Evolutionary conservation across 2,113 vertebrate species (phyloP).

Genomic region (Excalfactoria chinensis): DNA sequence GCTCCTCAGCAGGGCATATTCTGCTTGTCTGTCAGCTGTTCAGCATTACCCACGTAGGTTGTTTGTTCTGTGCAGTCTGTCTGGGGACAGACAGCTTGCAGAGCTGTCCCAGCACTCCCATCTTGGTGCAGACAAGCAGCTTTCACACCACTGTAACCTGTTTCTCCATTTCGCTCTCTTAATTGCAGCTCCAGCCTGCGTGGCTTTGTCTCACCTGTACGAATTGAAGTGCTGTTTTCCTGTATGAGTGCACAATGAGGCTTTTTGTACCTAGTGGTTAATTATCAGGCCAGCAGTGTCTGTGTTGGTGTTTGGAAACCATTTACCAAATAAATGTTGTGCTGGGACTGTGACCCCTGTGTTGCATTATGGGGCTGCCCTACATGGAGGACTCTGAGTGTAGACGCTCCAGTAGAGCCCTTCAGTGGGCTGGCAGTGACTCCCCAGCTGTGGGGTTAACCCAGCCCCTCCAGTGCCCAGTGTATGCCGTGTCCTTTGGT

Average conservation of each 20-base stretch:
- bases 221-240: neutral
- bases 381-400: neutral
- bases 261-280: neutral
- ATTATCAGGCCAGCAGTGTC: neutral
- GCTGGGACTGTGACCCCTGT: neutral
- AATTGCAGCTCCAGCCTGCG: neutral
- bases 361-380: neutral
- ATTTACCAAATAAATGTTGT: neutral
- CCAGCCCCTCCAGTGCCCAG: neutral
- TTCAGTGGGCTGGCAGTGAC: neutral
- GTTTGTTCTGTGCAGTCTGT: neutral
- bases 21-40: neutral
- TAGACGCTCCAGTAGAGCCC: neutral
- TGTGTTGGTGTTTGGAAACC: neutral
- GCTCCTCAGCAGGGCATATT: neutral
- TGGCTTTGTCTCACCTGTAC: neutral
- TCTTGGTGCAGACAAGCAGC: neutral
- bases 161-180: neutral
- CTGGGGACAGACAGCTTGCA: neutral
- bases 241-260: neutral
- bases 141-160: neutral
- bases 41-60: neutral
- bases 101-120: neutral
- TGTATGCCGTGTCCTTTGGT: neutral
- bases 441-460: neutral